A percentile compares a stretch with the other conserved stretches of the same genome.
phyloP scores from a whole-genome alignment of 2,113 vertebrate genomes.

The Ahaetulla prasina region DNA sequence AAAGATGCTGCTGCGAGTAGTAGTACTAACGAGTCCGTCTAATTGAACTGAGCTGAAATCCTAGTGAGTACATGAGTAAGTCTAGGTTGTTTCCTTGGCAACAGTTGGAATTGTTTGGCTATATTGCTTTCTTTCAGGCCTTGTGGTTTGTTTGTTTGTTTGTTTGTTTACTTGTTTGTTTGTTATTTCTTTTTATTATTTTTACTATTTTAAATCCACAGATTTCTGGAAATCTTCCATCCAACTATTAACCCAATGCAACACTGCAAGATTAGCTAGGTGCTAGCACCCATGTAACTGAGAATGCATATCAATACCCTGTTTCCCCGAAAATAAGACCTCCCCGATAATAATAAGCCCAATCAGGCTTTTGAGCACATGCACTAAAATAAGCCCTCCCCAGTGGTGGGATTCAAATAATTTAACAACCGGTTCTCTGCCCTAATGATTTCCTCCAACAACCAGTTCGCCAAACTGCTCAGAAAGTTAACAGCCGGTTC shows the following conservation, averaged over 20 bases:
- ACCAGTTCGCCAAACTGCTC: too few species aligned
- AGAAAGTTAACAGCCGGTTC: too few species aligned
- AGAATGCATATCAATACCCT: background rate
- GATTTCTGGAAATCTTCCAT: background rate
- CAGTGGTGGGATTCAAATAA: too few species aligned
- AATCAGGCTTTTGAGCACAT: too few species aligned
- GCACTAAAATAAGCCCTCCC: too few species aligned
- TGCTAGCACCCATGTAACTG: background rate
- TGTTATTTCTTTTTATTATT: background rate
- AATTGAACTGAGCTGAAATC: background rate
- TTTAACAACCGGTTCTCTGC: too few species aligned
- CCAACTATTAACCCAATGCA: background rate
- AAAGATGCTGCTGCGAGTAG: background rate
- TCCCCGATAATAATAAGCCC: too few species aligned
- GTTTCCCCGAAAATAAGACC: too few species aligned
- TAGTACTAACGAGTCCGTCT: background rate
- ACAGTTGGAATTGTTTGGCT: background rate
- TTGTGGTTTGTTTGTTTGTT: background rate
- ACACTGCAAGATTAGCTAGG: background rate
- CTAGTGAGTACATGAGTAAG: background rate
- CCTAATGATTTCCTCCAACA: too few species aligned
- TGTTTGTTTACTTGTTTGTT: background rate
- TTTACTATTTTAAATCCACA: background rate
- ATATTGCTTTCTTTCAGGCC: background rate
- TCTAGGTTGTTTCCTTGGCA: background rate